Conservation (phyloP, 2,113 vertebrate species). For the Xiphias gladius region DNA sequence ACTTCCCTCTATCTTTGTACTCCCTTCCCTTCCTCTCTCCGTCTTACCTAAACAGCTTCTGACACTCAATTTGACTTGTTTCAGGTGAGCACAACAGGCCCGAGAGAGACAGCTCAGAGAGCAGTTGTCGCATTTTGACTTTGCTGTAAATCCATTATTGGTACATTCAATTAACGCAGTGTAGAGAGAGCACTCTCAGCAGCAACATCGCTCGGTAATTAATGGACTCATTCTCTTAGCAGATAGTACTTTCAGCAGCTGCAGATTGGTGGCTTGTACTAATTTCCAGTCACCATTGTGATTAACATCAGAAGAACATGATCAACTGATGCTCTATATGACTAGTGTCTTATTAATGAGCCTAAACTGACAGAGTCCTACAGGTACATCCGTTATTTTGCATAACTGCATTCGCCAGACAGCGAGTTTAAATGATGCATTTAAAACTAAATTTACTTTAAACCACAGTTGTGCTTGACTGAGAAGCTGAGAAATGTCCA, state of each 20-base stretch:
- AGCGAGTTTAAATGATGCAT: conserved; percentile 41
- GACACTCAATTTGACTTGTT: conserved; percentile 50
- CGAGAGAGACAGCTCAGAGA: conserved; percentile 18
- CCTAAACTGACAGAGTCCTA: conserved; percentile 41
- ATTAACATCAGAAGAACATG: conserved; percentile 62
- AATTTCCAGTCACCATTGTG: conserved; percentile 39
- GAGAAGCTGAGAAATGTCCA: conserved; percentile 31
- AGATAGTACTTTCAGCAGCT: conserved; percentile 36
- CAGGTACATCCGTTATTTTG: conserved; percentile 42
- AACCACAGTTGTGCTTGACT: conserved; percentile 15
- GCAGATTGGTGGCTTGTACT: conserved; percentile 28
- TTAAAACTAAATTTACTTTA: conserved; percentile 33
- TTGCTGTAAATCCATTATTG: conserved; percentile 43
- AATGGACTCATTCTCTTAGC: conserved; percentile 67
- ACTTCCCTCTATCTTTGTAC: conserved; percentile 29
- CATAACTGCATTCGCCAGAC: conserved; percentile 30
- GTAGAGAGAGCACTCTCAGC: background rate
- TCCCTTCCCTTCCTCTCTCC: background rate
- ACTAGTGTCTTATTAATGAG: conserved; percentile 60
- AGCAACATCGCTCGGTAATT: conserved; percentile 49
- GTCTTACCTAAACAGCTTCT: conserved; percentile 21
- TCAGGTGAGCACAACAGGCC: conserved; percentile 36
- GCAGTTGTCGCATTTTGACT: conserved; percentile 14
- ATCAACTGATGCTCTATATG: conserved; percentile 51
- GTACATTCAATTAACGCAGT: conserved; percentile 56